Base-by-base conservation (phyloP, 2,888 invertebrate species). In the Dicycla oo region DNA sequence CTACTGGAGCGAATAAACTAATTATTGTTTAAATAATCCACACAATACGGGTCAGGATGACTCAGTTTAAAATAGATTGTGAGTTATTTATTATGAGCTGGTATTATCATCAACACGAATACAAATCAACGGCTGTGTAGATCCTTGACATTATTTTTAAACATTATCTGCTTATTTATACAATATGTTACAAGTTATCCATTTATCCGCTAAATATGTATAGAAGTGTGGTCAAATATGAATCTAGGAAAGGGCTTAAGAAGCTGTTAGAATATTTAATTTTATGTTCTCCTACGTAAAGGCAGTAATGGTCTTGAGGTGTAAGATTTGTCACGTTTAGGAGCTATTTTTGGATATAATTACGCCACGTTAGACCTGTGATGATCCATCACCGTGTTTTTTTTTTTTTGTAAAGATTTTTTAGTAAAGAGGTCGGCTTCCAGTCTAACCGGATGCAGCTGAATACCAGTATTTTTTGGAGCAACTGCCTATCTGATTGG, bases 131-230 rank as follows among this genome's bases (percentile, higher is more conserved):
- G 81, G 84, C 86, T 47, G 70, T 79, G 75, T 83, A 76, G 81
- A 88, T 86, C 94, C 94, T 93, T 94, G 94, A 93, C 93, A 94
- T 93, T 91, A 89, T 91, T 93, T 91, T 84, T 89, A 85, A 78
- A 80, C 80, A 83, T 87, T 89, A 86, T 86, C 83, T 84, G 76
- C 78, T 77, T 84, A 83, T 85, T 77, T 84, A 83, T 84, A 65
- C 70, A 72, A 51, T 86, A 88, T 86, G 86, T 87, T 86, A 87
- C 79, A 85, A 81, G 82, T 76, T 70, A 75, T 74, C 66, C 68
- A 73, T 49, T 76, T 62, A 76, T 69, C 38, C 51, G 65, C n/a
- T 63, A 66, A 78, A 66, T 30, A n/a, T n/a, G n/a, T n/a, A 73
- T 68, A 81, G 51, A 73, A 54, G 45, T 58, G 65, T 77, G 40